A percentile compares a stretch with the other conserved stretches of the same genome.
These are phyloP conservation scores for Holothuria leucospilota DNA, from an alignment of 53 echinoderm and acorn worm species.

Conservation along the genomic window DNA sequence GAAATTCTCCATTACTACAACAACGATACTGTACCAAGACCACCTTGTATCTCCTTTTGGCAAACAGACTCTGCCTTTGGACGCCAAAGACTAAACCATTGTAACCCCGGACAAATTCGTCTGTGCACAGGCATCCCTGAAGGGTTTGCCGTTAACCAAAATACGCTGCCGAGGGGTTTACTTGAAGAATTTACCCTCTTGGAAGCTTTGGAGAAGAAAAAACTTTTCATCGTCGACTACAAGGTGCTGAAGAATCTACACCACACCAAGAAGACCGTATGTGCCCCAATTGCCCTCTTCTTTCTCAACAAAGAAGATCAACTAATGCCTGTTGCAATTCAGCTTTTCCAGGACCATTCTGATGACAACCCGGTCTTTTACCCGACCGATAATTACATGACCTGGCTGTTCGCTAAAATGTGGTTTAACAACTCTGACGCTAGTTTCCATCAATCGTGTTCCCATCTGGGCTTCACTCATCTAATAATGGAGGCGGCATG, in stretches of 20 bases:
- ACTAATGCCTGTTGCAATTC: conserved; percentile 31
- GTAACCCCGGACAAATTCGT: conserved; percentile 29
- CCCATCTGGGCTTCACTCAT: conserved; percentile 84
- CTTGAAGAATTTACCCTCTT: conserved; percentile 65
- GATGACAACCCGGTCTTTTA: conserved; percentile 63
- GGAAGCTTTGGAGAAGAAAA: conserved; percentile 61
- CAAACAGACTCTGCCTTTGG: conserved; percentile 19
- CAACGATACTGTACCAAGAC: background rate
- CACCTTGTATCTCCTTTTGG: background rate
- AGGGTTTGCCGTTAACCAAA: conserved; percentile 67
- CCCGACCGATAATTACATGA: conserved; percentile 77
- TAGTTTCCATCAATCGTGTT: conserved; percentile 79
- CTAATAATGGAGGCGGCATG: conserved; percentile 66
- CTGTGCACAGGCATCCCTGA: background rate
- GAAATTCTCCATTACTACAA: background rate
- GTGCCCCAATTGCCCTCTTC: conserved; percentile 17
- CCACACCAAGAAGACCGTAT: conserved; percentile 41
- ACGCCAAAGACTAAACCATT: conserved; percentile 23
- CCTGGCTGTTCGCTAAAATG: conserved; percentile 95
- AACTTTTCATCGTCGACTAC: conserved; percentile 72
- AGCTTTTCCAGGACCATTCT: background rate
- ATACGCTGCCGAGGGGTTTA: conserved; percentile 50
- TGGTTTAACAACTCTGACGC: conserved; percentile 95
- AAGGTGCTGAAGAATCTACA: conserved; percentile 60
- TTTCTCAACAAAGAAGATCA: background rate